A percentile compares a stretch with the other conserved stretches of the same genome.
Conservation (phyloP, 1,140 invertebrate genomes). For the Paramacrobiotus metropolitanus region DNA sequence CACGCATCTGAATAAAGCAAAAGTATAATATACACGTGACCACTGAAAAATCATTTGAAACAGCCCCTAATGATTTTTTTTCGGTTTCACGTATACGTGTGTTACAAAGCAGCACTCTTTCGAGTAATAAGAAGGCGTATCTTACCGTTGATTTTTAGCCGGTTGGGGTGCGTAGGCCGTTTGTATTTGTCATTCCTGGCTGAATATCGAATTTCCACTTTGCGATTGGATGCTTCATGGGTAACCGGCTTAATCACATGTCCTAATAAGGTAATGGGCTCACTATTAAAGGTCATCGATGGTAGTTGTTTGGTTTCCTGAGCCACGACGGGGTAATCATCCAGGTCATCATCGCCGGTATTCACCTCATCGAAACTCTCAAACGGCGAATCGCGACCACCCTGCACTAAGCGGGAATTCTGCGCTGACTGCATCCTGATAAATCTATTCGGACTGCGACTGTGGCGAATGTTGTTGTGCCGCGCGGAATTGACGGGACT, state of each 20-base stretch:
- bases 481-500: neutral
- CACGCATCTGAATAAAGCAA: too few relatives aligned
- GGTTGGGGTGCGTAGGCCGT: neutral
- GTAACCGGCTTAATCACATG: neutral
- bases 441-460: neutral
- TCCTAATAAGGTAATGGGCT: neutral
- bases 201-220: neutral
- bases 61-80: too few relatives aligned
- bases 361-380: constrained; percentile 9
- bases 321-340: too few relatives aligned
- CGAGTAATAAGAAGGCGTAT: too few relatives aligned
- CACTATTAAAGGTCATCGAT: neutral
- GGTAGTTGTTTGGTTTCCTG: neutral
- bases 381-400: neutral
- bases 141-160: neutral
- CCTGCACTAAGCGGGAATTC: neutral
- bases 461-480: neutral
- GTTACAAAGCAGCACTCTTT: too few relatives aligned
- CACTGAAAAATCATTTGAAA: too few relatives aligned
- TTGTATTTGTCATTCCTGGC: neutral
- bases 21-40: too few relatives aligned
- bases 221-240: neutral
- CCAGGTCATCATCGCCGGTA: constrained; percentile 11
- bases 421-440: neutral
- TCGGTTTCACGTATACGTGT: too few relatives aligned